Percentiles rank a stretch among this genome's conserved stretches.
Conservation (phyloP, 2,797 vertebrate genomes). For the Typhlichthys eigenmanni region DNA sequence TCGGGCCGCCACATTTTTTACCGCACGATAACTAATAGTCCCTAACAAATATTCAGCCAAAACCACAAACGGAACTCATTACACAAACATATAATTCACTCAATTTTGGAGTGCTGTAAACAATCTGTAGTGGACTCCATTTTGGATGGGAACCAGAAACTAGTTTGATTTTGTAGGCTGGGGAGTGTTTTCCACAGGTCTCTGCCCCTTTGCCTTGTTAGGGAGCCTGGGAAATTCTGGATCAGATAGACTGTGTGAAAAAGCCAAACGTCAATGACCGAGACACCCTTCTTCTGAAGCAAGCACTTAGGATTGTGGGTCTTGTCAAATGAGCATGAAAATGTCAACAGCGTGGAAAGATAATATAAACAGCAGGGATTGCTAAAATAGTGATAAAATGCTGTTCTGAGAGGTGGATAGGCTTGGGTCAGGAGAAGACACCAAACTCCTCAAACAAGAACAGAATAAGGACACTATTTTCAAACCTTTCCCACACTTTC, state of each 20-base stretch:
- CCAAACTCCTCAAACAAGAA: neutral
- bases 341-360: conserved; percentile 56
- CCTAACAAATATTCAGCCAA: conserved; percentile 86
- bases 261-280: conserved; percentile 85
- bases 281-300: conserved; percentile 85
- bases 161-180: conserved; percentile 88
- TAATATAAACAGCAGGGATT: conserved; percentile 79
- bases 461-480: neutral
- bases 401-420: neutral
- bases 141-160: conserved; percentile 87
- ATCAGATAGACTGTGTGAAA: conserved; percentile 84
- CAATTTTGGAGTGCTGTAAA: conserved; percentile 90
- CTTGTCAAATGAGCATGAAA: conserved; percentile 82
- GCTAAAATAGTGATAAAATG: conserved; percentile 75
- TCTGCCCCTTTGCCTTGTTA: conserved; percentile 85
- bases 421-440: conserved; percentile 1
- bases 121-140: conserved; percentile 90
- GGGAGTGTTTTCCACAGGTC: conserved; percentile 87
- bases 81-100: conserved; percentile 92
- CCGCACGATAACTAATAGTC: conserved; percentile 89
- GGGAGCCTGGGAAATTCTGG: conserved; percentile 89
- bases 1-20: conserved; percentile 84
- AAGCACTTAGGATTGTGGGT: conserved; percentile 87
- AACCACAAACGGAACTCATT: conserved; percentile 88
- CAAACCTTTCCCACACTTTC: conserved; percentile 13